Evolutionary conservation across 2,797 vertebrate species (phyloP).

Genomic region (Tadarida brasiliensis): DNA sequence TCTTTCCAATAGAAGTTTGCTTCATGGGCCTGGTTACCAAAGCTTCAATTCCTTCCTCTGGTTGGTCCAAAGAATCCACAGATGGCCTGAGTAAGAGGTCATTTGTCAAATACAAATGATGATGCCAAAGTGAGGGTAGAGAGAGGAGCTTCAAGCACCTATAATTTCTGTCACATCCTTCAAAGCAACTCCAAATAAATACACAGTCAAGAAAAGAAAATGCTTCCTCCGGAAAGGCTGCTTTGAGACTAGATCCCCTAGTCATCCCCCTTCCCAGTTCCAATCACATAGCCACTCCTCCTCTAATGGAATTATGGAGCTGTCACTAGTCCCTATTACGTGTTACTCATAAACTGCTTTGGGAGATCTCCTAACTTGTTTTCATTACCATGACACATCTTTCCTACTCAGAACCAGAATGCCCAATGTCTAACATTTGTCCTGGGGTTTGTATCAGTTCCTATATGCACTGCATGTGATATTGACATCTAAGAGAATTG

Average conservation of each 20-base stretch:
- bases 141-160: neutral
- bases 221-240: neutral
- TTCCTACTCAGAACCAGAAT: neutral
- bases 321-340: neutral
- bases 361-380: neutral
- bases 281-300: neutral
- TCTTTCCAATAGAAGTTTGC: constrained; percentile 33
- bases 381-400: neutral
- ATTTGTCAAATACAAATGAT: constrained; percentile 35
- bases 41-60: neutral
- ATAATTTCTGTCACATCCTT: neutral
- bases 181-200: neutral
- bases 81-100: neutral
- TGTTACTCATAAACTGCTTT: neutral
- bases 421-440: neutral
- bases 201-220: neutral
- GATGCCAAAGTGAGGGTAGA: neutral
- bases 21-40: neutral
- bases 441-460: neutral
- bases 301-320: neutral
- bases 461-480: neutral
- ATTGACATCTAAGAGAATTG: neutral
- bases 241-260: neutral
- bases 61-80: neutral
- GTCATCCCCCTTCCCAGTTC: neutral